These are phyloP conservation scores for Clepsis dumicolana DNA, from an alignment of 2,888 invertebrate species.

Conservation along the genomic window DNA sequence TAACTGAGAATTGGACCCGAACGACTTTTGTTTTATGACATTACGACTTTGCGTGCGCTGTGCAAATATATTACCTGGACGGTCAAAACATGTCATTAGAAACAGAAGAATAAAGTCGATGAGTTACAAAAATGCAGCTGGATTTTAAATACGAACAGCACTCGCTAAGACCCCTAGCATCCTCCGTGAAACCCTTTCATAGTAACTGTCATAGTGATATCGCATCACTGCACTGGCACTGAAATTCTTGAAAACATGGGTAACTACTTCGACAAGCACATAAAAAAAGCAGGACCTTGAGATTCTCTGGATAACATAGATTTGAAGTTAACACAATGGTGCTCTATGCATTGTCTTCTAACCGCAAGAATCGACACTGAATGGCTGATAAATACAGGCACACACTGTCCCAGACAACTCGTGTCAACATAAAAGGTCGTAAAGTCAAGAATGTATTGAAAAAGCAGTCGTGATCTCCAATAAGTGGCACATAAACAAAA, in stretches of 20 bases:
- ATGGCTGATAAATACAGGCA: constrained; percentile 26
- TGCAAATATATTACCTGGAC: constrained; percentile 8
- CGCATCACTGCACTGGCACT: too few relatives aligned
- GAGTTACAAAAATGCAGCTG: too few relatives aligned
- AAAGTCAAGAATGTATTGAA: constrained; percentile 44
- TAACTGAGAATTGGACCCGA: constrained; percentile 67
- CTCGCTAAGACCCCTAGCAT: too few relatives aligned
- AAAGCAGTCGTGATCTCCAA: constrained; percentile 45
- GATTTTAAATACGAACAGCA: too few relatives aligned
- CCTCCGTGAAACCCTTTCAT: too few relatives aligned
- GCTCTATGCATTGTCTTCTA: constrained; percentile 2
- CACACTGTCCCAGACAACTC: constrained; percentile 10
- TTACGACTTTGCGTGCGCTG: constrained; percentile 46
- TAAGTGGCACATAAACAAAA: constrained; percentile 52
- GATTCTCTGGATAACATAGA: background rate
- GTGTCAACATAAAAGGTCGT: constrained; percentile 42
- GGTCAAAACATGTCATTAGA: background rate
- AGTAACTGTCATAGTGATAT: too few relatives aligned
- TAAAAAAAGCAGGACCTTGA: background rate
- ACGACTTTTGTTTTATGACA: constrained; percentile 71
- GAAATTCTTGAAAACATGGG: background rate
- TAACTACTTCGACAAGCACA: background rate
- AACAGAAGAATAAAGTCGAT: too few relatives aligned
- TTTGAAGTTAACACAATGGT: background rate
- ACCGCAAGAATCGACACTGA: constrained; percentile 5